phyloP scores from a whole-genome alignment of 2,113 vertebrate genomes.

The Salvelinus alpinus region DNA sequence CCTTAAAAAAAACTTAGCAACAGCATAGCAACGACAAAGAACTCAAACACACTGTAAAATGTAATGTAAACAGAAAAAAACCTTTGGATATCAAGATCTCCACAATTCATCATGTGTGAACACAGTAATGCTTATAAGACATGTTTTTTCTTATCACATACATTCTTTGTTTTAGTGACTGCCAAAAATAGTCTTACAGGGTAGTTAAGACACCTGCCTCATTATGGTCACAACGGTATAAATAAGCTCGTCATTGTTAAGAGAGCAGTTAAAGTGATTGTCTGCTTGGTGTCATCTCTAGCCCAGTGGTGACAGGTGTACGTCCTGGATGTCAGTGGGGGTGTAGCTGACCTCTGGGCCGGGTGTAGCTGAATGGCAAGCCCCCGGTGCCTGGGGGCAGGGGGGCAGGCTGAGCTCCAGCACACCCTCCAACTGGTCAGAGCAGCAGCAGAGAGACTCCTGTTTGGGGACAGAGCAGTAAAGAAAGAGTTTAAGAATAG shows the following conservation, averaged over 20 bases:
- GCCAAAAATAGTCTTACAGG: not conserved
- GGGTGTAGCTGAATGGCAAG: conserved; percentile 29
- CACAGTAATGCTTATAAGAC: not conserved
- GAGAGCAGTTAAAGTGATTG: conserved; percentile 1
- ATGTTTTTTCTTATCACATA: not conserved
- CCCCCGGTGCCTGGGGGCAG: conserved; percentile 16
- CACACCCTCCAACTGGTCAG: conserved; percentile 77
- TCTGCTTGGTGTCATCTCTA: conserved; percentile 23
- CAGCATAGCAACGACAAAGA: not conserved
- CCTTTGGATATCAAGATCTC: not conserved
- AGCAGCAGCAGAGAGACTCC: conserved; percentile 82
- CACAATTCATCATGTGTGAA: conserved; percentile 13
- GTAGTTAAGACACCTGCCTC: not conserved
- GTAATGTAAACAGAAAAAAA: conserved; percentile 3
- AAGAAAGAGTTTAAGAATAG: not conserved
- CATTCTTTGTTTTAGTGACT: not conserved
- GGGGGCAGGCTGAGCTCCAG: conserved; percentile 76
- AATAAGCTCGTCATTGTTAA: not conserved
- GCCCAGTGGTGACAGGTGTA: conserved; percentile 30
- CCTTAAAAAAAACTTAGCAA: not conserved
- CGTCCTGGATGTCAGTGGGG: conserved; percentile 49
- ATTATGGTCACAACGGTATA: not conserved
- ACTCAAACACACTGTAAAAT: not conserved
- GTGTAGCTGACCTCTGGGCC: conserved; percentile 40
- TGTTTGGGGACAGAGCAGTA: conserved; percentile 48